phyloP scores from a whole-genome alignment of 2,797 vertebrate genomes.

The Malurus splendens region DNA sequence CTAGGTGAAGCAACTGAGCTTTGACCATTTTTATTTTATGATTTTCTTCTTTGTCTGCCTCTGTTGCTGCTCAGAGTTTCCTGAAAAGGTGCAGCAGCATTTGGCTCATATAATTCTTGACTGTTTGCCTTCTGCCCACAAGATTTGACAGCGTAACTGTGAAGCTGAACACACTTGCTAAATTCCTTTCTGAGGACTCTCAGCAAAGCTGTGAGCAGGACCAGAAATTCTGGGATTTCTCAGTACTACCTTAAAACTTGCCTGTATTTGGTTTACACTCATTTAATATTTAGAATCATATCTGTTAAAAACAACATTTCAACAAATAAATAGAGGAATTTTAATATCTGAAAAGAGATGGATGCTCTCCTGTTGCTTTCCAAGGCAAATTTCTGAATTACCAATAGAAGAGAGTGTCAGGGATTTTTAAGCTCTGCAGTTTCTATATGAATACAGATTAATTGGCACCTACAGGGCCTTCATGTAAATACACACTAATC shows the following conservation, averaged over 20 bases:
- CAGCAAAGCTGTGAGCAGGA: neutral
- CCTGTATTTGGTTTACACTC: neutral
- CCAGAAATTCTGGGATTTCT: neutral
- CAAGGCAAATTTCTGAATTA: conserved; percentile 5
- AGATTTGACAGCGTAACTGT: neutral
- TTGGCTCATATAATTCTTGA: neutral
- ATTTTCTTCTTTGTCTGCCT: neutral
- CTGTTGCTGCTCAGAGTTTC: neutral
- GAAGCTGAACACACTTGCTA: neutral
- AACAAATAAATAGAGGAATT: neutral
- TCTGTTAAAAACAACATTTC: neutral
- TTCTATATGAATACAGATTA: conserved; percentile 2
- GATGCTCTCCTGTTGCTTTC: neutral
- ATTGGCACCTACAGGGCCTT: neutral
- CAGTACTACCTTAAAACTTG: neutral
- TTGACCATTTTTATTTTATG: neutral
- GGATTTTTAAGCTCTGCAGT: neutral
- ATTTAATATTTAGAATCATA: neutral
- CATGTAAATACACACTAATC: conserved; percentile 13
- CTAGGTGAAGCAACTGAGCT: neutral
- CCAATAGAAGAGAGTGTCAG: neutral
- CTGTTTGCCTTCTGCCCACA: conserved; percentile 18
- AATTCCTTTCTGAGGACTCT: neutral
- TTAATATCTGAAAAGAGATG: neutral
- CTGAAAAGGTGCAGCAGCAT: neutral